These are phyloP conservation scores for Drosophila mojavensis DNA, from an alignment of 1,140 invertebrate genomes.

Conservation along the genomic window DNA sequence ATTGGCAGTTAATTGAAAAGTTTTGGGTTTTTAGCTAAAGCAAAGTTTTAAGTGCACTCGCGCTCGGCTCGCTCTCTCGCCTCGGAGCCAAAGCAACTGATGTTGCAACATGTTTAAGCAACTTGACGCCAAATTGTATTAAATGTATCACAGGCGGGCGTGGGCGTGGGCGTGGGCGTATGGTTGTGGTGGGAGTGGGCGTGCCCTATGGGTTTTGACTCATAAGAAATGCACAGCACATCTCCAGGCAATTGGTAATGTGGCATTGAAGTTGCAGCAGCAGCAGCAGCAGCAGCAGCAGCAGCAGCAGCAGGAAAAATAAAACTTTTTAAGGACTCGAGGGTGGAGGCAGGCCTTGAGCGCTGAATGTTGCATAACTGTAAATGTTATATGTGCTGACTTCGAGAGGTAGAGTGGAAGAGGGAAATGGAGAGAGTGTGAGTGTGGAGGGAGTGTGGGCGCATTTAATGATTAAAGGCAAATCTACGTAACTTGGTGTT, in stretches of 20 bases:
- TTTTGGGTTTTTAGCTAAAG: conserved; percentile 40
- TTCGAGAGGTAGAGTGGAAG: neutral
- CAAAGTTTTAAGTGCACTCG: conserved; percentile 50
- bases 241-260: conserved; percentile 71
- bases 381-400: conserved; percentile 13
- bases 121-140: conserved; percentile 16
- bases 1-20: conserved; percentile 79
- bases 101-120: conserved; percentile 23
- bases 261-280: conserved; percentile 53
- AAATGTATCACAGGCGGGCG: conserved; percentile 4
- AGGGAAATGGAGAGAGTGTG: too few relatives aligned
- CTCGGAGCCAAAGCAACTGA: neutral
- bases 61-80: neutral
- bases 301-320: conserved; percentile 12
- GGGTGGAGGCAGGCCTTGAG: conserved; percentile 38
- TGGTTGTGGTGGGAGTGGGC: too few relatives aligned
- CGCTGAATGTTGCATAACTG: conserved; percentile 33
- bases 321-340: conserved; percentile 54
- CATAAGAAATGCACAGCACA: conserved; percentile 48
- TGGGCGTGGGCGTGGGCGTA: neutral
- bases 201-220: neutral
- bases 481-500: conserved; percentile 29
- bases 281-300: neutral
- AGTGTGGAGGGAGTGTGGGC: neutral
- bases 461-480: conserved; percentile 76